Evolutionary conservation across 2,797 vertebrate species (phyloP).

Genomic region (Aplochiton taeniatus): DNA sequence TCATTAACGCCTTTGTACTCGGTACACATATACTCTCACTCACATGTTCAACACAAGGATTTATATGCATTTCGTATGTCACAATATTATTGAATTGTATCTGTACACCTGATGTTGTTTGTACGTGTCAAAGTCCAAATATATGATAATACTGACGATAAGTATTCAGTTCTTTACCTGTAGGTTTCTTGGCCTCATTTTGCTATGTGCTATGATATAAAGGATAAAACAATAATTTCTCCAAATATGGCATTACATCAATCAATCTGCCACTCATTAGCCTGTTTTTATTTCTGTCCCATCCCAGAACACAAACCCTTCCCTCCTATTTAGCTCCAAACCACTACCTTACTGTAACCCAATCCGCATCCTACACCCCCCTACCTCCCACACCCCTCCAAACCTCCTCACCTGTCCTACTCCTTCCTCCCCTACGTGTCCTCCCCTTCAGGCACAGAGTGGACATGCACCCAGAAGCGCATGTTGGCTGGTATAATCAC

Average conservation of each 20-base stretch:
- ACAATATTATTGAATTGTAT: no score
- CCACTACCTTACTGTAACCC: slow-evolving; percentile 21
- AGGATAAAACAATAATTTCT: no score
- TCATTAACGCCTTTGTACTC: slow-evolving; percentile 78
- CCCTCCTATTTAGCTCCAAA: slow-evolving; percentile 24
- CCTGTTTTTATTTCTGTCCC: slow-evolving; percentile 22
- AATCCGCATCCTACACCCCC: slow-evolving; percentile 6
- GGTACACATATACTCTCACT: slow-evolving; percentile 57
- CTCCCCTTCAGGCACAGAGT: slow-evolving; percentile 79
- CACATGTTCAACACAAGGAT: background rate
- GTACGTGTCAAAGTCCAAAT: background rate
- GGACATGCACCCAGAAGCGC: slow-evolving; percentile 80
- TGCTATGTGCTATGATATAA: background rate
- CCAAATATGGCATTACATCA: no score
- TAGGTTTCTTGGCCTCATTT: background rate
- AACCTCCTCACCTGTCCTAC: slow-evolving; percentile 7
- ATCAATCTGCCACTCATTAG: background rate
- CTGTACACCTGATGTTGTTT: no score
- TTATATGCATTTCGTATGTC: no score
- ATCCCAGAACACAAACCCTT: slow-evolving; percentile 25
- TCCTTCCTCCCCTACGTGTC: slow-evolving; percentile 16
- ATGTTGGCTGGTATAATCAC: slow-evolving; percentile 74
- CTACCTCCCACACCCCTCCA: slow-evolving; percentile 3
- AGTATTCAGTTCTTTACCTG: background rate
- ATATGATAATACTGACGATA: background rate